phyloP scores from a whole-genome alignment of 2,888 invertebrate genomes.

The Athalia circularis region DNA sequence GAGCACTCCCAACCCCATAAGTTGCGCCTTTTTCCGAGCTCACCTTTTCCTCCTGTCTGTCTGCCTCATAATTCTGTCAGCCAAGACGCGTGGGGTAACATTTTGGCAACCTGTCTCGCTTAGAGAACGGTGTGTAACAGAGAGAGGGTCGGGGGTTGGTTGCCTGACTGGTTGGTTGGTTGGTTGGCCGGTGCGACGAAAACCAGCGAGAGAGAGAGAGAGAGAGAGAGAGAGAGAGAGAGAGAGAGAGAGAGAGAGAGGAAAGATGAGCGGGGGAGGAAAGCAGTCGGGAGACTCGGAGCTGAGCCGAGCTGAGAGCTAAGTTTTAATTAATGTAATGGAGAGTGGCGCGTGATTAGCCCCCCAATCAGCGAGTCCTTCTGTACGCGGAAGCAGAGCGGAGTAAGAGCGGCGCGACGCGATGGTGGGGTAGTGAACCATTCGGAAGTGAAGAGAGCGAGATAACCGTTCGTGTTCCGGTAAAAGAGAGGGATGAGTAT shows the following conservation, averaged over 20 bases:
- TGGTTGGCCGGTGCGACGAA: conserved; percentile 31
- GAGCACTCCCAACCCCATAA: conserved; percentile 26
- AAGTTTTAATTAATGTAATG: conserved; percentile 72
- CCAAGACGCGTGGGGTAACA: conserved; percentile 32
- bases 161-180: not conserved
- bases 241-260: conserved; percentile 38
- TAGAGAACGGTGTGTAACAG: conserved; percentile 26
- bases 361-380: conserved; percentile 61
- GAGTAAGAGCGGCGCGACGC: conserved; percentile 20
- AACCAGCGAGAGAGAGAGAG: conserved; percentile 14
- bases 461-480: conserved; percentile 45
- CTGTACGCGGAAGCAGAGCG: conserved; percentile 48
- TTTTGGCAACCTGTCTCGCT: conserved; percentile 43
- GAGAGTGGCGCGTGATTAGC: conserved; percentile 69
- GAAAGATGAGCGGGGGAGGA: conserved; percentile 35
- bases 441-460: conserved; percentile 50
- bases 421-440: conserved; percentile 45
- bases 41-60: conserved; percentile 15
- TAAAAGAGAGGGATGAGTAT: not conserved
- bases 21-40: not conserved
- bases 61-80: conserved; percentile 24
- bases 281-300: conserved; percentile 50
- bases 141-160: not conserved
- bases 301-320: conserved; percentile 61
- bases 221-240: conserved; percentile 46